Percentiles rank a stretch among this genome's conserved stretches.
These are phyloP conservation scores for Tylochromis polylepis DNA, from an alignment of 2,113 vertebrate genomes.

Conservation along the genomic window DNA sequence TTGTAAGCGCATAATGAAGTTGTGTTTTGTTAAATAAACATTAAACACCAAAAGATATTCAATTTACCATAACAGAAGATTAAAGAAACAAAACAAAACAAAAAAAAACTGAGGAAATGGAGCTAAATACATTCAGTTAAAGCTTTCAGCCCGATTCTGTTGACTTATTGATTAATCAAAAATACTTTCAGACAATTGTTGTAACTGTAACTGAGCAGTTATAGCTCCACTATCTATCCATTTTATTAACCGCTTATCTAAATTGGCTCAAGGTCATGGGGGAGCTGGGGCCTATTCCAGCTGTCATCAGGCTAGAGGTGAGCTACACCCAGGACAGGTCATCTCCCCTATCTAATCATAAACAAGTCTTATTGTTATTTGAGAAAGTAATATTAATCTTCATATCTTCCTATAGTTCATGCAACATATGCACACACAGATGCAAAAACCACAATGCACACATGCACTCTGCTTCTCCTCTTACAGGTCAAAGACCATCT, in stretches of 20 bases:
- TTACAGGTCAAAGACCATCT: constrained; percentile 71
- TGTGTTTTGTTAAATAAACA: background rate
- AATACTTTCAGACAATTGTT: background rate
- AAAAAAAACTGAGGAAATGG: background rate
- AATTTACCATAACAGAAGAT: background rate
- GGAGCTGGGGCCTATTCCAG: background rate
- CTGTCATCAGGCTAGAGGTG: background rate
- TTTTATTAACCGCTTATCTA: background rate
- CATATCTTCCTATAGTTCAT: background rate
- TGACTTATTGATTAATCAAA: background rate
- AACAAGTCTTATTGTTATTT: background rate
- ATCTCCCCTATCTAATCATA: background rate
- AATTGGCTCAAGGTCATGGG: background rate
- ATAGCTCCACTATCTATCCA: background rate
- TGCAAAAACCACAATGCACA: constrained; percentile 13
- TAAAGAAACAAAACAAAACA: background rate
- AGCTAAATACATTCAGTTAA: background rate
- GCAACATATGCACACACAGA: background rate
- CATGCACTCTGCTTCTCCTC: constrained; percentile 52
- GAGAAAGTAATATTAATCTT: background rate
- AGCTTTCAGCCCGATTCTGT: background rate
- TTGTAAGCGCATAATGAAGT: background rate
- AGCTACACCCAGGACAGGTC: background rate
- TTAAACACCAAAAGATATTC: background rate
- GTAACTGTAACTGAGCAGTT: background rate